Base-by-base conservation (phyloP, 2,113 vertebrate genomes). In the Cephalopterus ornatus region DNA sequence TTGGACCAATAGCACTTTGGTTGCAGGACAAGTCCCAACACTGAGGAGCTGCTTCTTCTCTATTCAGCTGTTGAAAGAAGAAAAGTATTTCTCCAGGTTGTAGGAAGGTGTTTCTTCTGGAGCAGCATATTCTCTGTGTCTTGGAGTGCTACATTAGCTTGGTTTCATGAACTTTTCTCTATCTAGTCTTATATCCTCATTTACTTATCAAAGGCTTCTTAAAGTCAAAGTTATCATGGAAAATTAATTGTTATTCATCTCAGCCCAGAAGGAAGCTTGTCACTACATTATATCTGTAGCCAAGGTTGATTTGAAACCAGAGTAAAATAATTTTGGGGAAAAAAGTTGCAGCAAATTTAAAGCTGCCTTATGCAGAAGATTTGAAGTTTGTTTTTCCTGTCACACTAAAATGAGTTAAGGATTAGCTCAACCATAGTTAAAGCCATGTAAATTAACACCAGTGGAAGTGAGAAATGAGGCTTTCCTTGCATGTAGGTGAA, bases 1-100 rank as follows among this genome's bases (percentile, higher is more conserved):
- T 97, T 97, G 98, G 98, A 98, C 97, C 98, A 97, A 98, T 93
- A 96, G 96, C 97, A 97, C 97, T 98, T 97, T 87, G 97, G 89
- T 95, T 97, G 82, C 94, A 88, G 94, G 85, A 95, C 67, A 78
- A 88, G 83, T 95, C 66, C 82, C 68, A 89, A 84, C 41, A 41
- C 81, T 88, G 68, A 14, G 70, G 66, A 95, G 84, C 81, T 97
- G 83, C 96, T 94, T 6, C 91, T 94, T 92, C 78, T 90, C 86
- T 81, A 14, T 78, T 96, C 88, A 93, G 65, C 89, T 93, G 63
- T 93, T 89, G 66, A 83, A 96, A 87, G 93, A 90, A 56, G 61
- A 30, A 77, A 74, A 73, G 44, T 90, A 74, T 80, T 93, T 89
- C 79, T 81, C 53, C 15, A 37, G 55, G 62, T 84, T 90, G 62